Conservation (phyloP, 2,113 vertebrate genomes). For the Chunga burmeisteri region DNA sequence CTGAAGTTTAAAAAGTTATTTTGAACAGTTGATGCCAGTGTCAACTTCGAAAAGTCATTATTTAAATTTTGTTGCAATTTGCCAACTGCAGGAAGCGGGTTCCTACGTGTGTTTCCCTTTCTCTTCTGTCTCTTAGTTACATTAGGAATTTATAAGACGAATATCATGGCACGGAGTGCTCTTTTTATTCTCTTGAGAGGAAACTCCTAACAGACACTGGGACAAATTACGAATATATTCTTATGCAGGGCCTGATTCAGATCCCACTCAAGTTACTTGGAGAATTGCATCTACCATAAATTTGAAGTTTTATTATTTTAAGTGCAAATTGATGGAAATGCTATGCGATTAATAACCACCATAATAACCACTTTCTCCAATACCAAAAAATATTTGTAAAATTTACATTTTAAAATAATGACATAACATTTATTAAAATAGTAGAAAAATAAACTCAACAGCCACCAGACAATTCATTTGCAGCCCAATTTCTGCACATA, state of each 20-base stretch:
- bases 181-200: conserved; percentile 63
- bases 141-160: conserved; percentile 72
- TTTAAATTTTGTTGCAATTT: neutral
- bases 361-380: neutral
- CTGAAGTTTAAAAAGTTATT: neutral
- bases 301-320: neutral
- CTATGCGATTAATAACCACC: neutral
- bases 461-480: neutral
- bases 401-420: neutral
- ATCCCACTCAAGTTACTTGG: neutral
- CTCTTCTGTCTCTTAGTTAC: conserved; percentile 74
- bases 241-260: neutral
- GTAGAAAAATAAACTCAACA: neutral
- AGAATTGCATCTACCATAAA: neutral
- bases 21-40: neutral
- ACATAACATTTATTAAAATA: neutral
- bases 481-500: neutral
- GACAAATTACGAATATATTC: conserved; percentile 35
- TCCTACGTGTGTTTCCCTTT: conserved; percentile 21
- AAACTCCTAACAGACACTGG: conserved; percentile 25
- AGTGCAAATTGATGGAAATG: neutral
- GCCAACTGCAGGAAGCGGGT: conserved; percentile 12
- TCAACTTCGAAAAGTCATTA: neutral
- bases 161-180: conserved; percentile 74
- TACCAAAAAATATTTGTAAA: neutral